Base-by-base conservation (phyloP, 2,888 invertebrate species). In the Eupsilia transversa region DNA sequence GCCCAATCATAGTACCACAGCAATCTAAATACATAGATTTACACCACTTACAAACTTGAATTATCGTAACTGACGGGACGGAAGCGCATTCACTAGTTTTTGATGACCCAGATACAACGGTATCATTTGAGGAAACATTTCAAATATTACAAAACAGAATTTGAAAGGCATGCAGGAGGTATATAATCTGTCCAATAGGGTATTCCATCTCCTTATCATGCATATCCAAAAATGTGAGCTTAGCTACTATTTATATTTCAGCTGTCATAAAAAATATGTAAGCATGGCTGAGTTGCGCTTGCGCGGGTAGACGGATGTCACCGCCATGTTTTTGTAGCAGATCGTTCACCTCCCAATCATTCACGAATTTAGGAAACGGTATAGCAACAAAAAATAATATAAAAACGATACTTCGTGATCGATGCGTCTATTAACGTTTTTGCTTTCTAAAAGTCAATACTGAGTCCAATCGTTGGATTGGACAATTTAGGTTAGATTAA, bases 331-430 rank as follows among this genome's bases (percentile, higher is more conserved):
- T 91, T 91, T 89, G 79, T 80, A 49, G 56, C 73, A 86, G 91
- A 90, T 87, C 91, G 86, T 89, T 89, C 87, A 93, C 91, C 93
- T 92, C 85, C 67, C 70, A 84, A 80, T 83, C 83, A 88, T 85
- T 88, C 86, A 89, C 86, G 83, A 88, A 87, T 88, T 88, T 83
- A 76, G 84, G 83, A 86, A 91, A 91, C 91, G 89, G 87, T 89
- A 86, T 79, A 63, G 71, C 74, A 80, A 72, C 59, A 71, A 86
- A 86, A 90, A 90, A 89, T 90, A 88, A 89, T 74, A 76, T 63
- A 84, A 83, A 85, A 89, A 75, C 76, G 78, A 64, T 67, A 76
- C 74, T 87, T 92, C 92, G 91, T 92, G 91, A 90, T 87, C 87
- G 87, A 89, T 87, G 84, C 83, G 86, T 79, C 77, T 86, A 86